Conservation (phyloP, 2,113 vertebrate genomes). For the Jacana jacana region DNA sequence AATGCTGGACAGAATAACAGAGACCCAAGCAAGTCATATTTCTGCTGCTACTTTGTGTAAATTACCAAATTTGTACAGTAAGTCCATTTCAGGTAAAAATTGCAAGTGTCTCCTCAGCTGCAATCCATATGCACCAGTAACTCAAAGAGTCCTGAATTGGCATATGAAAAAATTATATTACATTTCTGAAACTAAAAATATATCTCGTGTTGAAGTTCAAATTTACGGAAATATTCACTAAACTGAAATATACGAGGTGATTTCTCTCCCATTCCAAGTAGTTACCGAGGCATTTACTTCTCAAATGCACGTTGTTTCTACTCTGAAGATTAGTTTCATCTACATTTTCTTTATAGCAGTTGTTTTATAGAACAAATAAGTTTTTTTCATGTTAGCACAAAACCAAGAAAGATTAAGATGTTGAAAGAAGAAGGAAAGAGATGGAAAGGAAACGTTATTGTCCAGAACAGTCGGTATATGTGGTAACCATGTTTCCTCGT, state of each 20-base stretch:
- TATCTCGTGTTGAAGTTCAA: not conserved
- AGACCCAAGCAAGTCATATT: not conserved
- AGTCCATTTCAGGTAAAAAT: slow-evolving; percentile 2
- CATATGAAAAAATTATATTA: not conserved
- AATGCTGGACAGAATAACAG: slow-evolving; percentile 9
- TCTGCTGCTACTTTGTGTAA: slow-evolving; percentile 19
- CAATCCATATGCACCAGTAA: not conserved
- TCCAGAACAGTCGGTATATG: slow-evolving; percentile 93
- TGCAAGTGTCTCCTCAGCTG: not conserved
- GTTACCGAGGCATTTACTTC: not conserved
- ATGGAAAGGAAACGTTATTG: slow-evolving; percentile 59
- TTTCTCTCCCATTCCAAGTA: not conserved
- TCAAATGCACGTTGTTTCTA: slow-evolving; percentile 34
- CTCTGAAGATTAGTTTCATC: slow-evolving; percentile 53
- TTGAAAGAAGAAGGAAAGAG: not conserved
- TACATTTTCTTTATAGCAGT: slow-evolving; percentile 36
- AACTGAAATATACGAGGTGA: not conserved
- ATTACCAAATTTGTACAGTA: slow-evolving; percentile 9
- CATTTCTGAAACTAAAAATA: slow-evolving; percentile 16
- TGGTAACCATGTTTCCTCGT: slow-evolving; percentile 96
- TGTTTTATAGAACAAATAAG: slow-evolving; percentile 55
- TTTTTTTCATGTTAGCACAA: slow-evolving; percentile 51
- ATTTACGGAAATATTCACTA: not conserved
- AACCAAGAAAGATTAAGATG: not conserved
- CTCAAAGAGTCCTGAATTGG: not conserved